These are phyloP conservation scores for Chrysopilus asiliformis DNA, from an alignment of 2,888 invertebrate genomes.

Conservation along the genomic window DNA sequence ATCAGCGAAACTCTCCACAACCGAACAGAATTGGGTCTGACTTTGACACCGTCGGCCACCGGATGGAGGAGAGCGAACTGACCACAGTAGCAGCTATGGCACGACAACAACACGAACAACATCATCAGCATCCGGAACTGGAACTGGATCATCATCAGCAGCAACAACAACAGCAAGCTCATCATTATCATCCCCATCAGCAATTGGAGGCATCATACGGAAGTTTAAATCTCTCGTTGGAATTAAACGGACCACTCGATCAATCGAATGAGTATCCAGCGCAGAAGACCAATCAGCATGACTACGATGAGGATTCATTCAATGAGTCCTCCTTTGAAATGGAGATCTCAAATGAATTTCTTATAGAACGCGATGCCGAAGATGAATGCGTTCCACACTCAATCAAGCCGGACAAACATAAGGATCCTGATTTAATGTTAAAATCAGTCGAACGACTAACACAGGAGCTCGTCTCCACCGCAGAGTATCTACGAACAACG, in stretches of 20 bases:
- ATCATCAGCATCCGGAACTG: no score
- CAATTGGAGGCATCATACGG: slow-evolving; percentile 12
- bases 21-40: slow-evolving; percentile 20
- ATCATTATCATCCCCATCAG: no score
- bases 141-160: no score
- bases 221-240: slow-evolving; percentile 25
- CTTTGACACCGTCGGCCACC: no score
- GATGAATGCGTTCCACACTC: slow-evolving; percentile 13
- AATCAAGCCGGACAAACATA: slow-evolving; percentile 35
- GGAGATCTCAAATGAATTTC: slow-evolving; percentile 39
- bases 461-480: slow-evolving; percentile 49
- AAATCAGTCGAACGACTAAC: slow-evolving; percentile 52
- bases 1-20: slow-evolving; percentile 13
- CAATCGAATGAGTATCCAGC: slow-evolving; percentile 40
- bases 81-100: slow-evolving; percentile 12
- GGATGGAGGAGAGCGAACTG: slow-evolving; percentile 13
- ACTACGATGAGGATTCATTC: slow-evolving; percentile 31
- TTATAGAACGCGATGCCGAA: slow-evolving; percentile 21
- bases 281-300: slow-evolving; percentile 26
- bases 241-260: slow-evolving; percentile 15
- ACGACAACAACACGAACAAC: background rate
- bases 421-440: slow-evolving; percentile 54
- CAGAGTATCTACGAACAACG: slow-evolving; percentile 43
- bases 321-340: slow-evolving; percentile 36
- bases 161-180: no score